These are phyloP conservation scores for Acanthurus leucopareius DNA, from an alignment of 2,797 vertebrate genomes.

Conservation along the genomic window DNA sequence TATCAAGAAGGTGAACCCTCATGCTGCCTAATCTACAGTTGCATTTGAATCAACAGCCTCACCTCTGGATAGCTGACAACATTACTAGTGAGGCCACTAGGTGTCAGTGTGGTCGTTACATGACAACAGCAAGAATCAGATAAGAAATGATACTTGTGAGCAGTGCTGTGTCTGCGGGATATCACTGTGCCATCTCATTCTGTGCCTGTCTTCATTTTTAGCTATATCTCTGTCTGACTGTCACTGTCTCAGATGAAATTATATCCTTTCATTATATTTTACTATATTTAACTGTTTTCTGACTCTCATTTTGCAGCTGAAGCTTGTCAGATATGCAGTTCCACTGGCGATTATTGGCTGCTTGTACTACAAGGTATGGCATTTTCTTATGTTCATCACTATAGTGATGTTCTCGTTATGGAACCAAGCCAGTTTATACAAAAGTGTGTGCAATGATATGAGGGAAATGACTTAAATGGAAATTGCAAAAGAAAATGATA, in stretches of 20 bases:
- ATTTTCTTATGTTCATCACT: constrained; percentile 58
- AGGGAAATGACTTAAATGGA: constrained; percentile 40
- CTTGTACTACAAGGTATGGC: constrained; percentile 93
- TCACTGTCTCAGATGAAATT: constrained; percentile 17
- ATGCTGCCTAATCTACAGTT: background rate
- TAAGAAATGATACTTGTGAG: constrained; percentile 29
- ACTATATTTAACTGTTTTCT: constrained; percentile 32
- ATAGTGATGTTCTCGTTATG: constrained; percentile 45
- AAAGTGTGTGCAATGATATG: background rate
- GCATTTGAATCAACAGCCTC: constrained; percentile 11
- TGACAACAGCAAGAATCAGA: constrained; percentile 39
- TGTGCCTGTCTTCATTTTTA: constrained; percentile 37
- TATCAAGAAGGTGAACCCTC: constrained; percentile 1
- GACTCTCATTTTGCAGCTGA: constrained; percentile 82
- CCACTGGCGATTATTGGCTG: constrained; percentile 87
- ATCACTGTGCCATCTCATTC: constrained; percentile 47
- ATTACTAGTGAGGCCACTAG: constrained; percentile 74
- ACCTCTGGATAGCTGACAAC: background rate
- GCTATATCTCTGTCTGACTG: constrained; percentile 33
- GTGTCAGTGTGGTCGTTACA: constrained; percentile 83
- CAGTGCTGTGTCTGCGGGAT: constrained; percentile 31
- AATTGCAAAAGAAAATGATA: constrained; percentile 31
- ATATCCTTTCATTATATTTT: constrained; percentile 33
- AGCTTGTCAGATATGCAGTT: constrained; percentile 87
- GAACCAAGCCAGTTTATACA: constrained; percentile 28